Evolutionary conservation across 2,113 vertebrate genomes (phyloP), one percentile per base, ranked within the genome.

Genomic region (Anthoscopus minutus): DNA sequence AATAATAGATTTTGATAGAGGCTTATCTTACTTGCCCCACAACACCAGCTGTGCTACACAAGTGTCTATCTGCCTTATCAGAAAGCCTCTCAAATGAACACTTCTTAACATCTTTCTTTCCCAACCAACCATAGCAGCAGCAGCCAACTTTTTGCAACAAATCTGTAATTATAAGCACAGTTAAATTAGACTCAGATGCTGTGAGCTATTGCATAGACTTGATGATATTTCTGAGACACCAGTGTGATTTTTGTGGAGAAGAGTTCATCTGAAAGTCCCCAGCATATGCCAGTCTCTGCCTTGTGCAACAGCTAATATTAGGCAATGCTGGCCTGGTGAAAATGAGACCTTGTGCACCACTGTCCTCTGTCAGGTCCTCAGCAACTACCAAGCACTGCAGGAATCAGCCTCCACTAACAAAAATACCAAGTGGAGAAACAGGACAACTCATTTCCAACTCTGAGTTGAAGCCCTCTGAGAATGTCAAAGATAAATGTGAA

Each of bases 131-230:
- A 31, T 8, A 77, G 56, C 53, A 85, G 61, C 44, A 79, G 60
- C 67, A 56, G 60, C 53, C 50, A 82, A 24, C 44, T 85, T 81
- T 28, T 93, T 61, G 65, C 53, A 91, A 74, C 16, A 89, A 73
- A 72, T 73, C 50, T 73, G 37, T 76, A 92, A 91, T 92, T 72
- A 51, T 66, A 81, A 33, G 37, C 40, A 44, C 27, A 21, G 53
- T 86, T 80, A 70, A 94, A 96, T 93, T 89, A 73, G 45, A 83
- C 28, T 72, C 85, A 80, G 74, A 93, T 80, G 79, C 53, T 89
- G 57, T 57, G 57, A 93, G 61, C 57, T 85, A 61, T 89, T 94
- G 87, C 85, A 67, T 3, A 80, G 66, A 72, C 37, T 76, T 81
- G 65, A 87, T 81, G 66, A 25, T 93, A 79, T 85, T 88, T 89